phyloP scores from a whole-genome alignment of 1,140 invertebrate species.

The Cepaea nemoralis region DNA sequence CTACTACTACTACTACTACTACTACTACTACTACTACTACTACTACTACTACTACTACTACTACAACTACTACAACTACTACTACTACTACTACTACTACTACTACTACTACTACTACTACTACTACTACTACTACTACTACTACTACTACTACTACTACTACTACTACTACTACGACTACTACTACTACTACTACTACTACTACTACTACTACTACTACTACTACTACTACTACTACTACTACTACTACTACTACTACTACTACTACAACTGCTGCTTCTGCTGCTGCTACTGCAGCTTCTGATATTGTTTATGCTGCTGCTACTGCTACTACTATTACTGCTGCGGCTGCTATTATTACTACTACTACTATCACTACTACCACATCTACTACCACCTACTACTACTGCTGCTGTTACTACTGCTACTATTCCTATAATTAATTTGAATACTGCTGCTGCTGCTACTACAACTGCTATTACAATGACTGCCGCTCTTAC shows the following conservation, averaged over 20 bases:
- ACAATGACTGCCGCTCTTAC: neutral
- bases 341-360: neutral
- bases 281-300: conserved; percentile 17
- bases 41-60: conserved; percentile 13
- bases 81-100: conserved; percentile 7
- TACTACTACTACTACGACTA: conserved; percentile 6
- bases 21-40: conserved; percentile 22
- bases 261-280: conserved; percentile 6
- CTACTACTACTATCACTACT: neutral
- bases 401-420: neutral
- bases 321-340: conserved; percentile 25
- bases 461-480: neutral
- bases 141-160: conserved; percentile 10
- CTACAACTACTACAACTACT: conserved; percentile 3
- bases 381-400: neutral
- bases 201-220: conserved; percentile 20
- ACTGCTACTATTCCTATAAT: neutral
- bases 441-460: neutral
- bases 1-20: conserved; percentile 10
- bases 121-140: neutral
- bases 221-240: conserved; percentile 32
- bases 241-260: conserved; percentile 30
- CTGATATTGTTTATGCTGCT: conserved; percentile 4
- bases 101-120: conserved; percentile 1
- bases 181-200: conserved; percentile 14